These are phyloP conservation scores for roundworm (Caenorhabditis elegans) DNA, from an alignment of 1,140 invertebrate species.

Conservation along the genomic window WBcel235 BX284606.5:2524501-2525000, in stretches of 20 bases:
- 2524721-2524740: conserved; percentile 20
- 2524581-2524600: too few relatives aligned
- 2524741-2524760: not conserved
- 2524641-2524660: not conserved
- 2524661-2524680: not conserved
- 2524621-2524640: too few relatives aligned
- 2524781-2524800: not conserved
- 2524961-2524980: conserved; percentile 17
- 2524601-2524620: too few relatives aligned
- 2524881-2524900: not conserved
- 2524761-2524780: conserved; percentile 17
- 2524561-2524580: too few relatives aligned
- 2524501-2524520: too few relatives aligned
- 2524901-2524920: not conserved
- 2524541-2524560: too few relatives aligned
- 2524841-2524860: not conserved
- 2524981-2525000: conserved; percentile 13
- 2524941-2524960: conserved; percentile 14
- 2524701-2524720: not conserved
- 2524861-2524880: not conserved
- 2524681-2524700: conserved; percentile 9
- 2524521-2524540: too few relatives aligned
- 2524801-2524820: not conserved
- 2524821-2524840: not conserved
- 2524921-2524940: not conserved